These are phyloP conservation scores for Suillia variegata DNA, from an alignment of 2,888 invertebrate species.

Conservation along the genomic window DNA sequence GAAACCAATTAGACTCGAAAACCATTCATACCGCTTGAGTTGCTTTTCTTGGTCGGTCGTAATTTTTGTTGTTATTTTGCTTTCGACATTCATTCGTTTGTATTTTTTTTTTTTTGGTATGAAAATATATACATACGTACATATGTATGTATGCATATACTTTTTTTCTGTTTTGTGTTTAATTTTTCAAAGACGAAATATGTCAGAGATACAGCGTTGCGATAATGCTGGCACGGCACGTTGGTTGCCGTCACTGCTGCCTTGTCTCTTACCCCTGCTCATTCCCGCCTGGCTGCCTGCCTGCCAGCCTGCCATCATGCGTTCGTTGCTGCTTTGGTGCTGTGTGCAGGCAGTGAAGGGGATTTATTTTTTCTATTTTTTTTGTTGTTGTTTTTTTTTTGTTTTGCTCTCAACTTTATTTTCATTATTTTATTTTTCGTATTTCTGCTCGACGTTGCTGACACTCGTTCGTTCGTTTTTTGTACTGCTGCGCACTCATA, in stretches of 20 bases:
- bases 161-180: slow-evolving; percentile 28
- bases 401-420: slow-evolving; percentile 33
- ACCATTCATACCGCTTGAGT: too few relatives aligned
- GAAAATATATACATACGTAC: background rate
- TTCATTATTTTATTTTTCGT: slow-evolving; percentile 24
- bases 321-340: background rate
- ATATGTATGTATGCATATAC: too few relatives aligned
- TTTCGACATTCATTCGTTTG: slow-evolving; percentile 23
- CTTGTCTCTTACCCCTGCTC: too few relatives aligned
- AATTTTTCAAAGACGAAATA: slow-evolving; percentile 36
- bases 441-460: background rate
- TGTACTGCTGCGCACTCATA: slow-evolving; percentile 12
- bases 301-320: background rate
- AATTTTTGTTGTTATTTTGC: slow-evolving; percentile 21
- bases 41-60: background rate
- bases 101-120: slow-evolving; percentile 14
- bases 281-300: too few relatives aligned
- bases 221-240: slow-evolving; percentile 34
- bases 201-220: slow-evolving; percentile 39
- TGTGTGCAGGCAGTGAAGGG: slow-evolving; percentile 21
- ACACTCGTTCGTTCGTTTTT: slow-evolving; percentile 8
- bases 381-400: slow-evolving; percentile 25
- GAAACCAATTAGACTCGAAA: too few relatives aligned
- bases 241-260: slow-evolving; percentile 17
- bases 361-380: slow-evolving; percentile 26